Conservation (phyloP, 2,113 vertebrate species). For the Panurus biarmicus region DNA sequence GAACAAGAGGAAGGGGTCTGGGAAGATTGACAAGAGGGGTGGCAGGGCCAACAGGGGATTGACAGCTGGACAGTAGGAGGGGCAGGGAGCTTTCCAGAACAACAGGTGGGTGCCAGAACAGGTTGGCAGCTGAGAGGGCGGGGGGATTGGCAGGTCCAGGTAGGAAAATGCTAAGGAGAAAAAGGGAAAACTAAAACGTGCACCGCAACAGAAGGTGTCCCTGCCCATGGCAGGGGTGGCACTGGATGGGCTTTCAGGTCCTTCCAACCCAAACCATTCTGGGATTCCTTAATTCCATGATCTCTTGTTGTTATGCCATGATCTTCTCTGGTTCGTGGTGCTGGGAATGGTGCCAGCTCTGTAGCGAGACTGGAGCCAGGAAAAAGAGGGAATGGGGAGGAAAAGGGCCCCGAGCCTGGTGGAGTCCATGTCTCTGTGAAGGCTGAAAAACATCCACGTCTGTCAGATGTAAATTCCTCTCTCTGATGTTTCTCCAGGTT, state of each 20-base stretch:
- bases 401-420: rapidly evolving
- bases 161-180: no score
- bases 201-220: no score
- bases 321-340: background rate
- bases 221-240: background rate
- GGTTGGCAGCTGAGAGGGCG: no score
- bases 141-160: no score
- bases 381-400: background rate
- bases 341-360: background rate
- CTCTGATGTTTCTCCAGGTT: background rate
- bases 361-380: background rate
- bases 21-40: no score
- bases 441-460: background rate
- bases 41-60: no score
- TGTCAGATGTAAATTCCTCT: background rate
- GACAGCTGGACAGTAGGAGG: no score
- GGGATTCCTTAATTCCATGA: background rate
- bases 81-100: no score
- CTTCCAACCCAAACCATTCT: background rate
- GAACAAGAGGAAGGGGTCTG: no score
- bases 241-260: background rate
- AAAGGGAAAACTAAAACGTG: no score
- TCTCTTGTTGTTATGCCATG: background rate
- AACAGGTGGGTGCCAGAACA: no score
- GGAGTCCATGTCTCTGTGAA: background rate